These are phyloP conservation scores for Petrolisthes manimaculis DNA, from an alignment of 2,888 invertebrate species.

Conservation along the genomic window DNA sequence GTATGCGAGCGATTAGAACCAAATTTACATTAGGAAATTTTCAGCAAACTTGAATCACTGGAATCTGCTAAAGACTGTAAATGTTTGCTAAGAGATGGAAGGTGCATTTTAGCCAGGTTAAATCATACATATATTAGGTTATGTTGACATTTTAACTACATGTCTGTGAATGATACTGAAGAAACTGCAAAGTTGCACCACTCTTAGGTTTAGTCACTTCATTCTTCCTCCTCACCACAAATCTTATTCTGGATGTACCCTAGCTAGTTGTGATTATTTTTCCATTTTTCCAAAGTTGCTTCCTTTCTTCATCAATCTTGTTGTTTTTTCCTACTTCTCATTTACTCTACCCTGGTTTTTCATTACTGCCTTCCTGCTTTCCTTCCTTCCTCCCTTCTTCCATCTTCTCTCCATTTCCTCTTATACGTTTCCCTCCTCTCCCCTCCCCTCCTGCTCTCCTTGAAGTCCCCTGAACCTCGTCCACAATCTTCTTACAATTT, in stretches of 20 bases:
- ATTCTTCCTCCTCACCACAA: background rate
- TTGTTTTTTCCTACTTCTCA: background rate
- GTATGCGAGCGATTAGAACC: too few relatives aligned
- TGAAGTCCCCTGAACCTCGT: constrained; percentile 50
- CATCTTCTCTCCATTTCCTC: background rate
- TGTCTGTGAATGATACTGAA: too few relatives aligned
- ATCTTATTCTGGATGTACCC: background rate
- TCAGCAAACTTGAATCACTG: too few relatives aligned
- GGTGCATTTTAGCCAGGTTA: too few relatives aligned
- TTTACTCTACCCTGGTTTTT: background rate
- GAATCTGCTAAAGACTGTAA: too few relatives aligned
- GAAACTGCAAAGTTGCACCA: too few relatives aligned
- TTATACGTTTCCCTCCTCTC: background rate
- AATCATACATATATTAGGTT: too few relatives aligned
- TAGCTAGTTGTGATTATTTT: background rate
- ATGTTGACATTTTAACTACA: too few relatives aligned
- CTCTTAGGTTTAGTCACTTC: background rate
- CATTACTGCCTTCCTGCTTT: background rate
- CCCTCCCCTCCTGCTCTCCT: constrained; percentile 25
- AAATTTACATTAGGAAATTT: too few relatives aligned
- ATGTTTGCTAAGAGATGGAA: too few relatives aligned
- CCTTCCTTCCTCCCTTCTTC: background rate
- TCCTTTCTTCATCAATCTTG: constrained; percentile 2
- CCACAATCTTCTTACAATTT: constrained; percentile 62
- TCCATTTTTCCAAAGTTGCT: background rate